Conservation (phyloP, 2,888 invertebrate species). For the Apamea sordens region DNA sequence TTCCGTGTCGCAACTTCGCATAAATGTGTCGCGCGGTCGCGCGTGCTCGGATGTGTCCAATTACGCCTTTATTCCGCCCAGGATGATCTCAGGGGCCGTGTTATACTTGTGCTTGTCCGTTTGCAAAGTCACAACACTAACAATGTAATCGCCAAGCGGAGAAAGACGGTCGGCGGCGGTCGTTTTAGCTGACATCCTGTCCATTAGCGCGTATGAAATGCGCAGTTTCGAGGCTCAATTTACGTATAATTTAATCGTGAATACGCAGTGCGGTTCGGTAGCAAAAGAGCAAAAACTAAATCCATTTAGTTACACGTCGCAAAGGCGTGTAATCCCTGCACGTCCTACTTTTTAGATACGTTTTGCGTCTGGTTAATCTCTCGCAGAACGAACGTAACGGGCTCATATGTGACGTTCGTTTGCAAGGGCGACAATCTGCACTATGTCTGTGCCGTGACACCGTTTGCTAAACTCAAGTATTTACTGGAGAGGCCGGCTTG, state of each 20-base stretch:
- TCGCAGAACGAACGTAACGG: slow-evolving; percentile 36
- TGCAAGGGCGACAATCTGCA: slow-evolving; percentile 53
- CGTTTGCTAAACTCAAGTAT: slow-evolving; percentile 55
- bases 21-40: slow-evolving; percentile 68
- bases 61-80: slow-evolving; percentile 66
- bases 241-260: slow-evolving; percentile 32
- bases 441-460: slow-evolving; percentile 50
- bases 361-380: slow-evolving; percentile 58
- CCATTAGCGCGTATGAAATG: slow-evolving; percentile 45
- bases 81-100: slow-evolving; percentile 61
- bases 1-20: slow-evolving; percentile 68
- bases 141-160: slow-evolving; percentile 51
- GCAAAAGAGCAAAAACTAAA: slow-evolving; percentile 39
- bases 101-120: slow-evolving; percentile 59
- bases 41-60: slow-evolving; percentile 73
- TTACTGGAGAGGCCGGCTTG: slow-evolving; percentile 65
- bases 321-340: slow-evolving; percentile 30
- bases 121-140: slow-evolving; percentile 52
- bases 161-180: slow-evolving; percentile 46
- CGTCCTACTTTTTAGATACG: slow-evolving; percentile 40
- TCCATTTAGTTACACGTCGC: slow-evolving; percentile 47
- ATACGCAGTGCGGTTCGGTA: slow-evolving; percentile 11
- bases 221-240: slow-evolving; percentile 42
- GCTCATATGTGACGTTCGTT: slow-evolving; percentile 39
- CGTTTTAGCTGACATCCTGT: slow-evolving; percentile 56